Base-by-base conservation (phyloP, 2,113 vertebrate species). In the Pungitius pungitius region DNA sequence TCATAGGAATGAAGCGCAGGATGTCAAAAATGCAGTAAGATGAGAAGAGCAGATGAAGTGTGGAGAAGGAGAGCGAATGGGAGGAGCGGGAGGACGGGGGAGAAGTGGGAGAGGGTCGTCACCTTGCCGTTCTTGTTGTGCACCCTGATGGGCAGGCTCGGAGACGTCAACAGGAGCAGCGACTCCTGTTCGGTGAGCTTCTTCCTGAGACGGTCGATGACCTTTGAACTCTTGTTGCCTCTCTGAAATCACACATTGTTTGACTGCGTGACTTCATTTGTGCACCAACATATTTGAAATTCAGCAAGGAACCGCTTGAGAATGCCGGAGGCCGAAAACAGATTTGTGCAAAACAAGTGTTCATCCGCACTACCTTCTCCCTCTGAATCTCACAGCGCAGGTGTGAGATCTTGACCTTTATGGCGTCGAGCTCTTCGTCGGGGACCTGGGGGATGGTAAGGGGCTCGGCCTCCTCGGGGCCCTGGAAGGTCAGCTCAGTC, bases 351-450 rank as follows among this genome's bases (percentile, higher is more conserved):
- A 17, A 43, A 43, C 22, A 9, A 9, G 45, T 26, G 24, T 14
- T 11, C 4, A 10, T 57, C 20, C 8, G 24, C 2, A 4, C 26
- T 89, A 99, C 98, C 95, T 97, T 99, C 85, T 99, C 98, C 70
- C 96, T 94, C 87, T 98, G 97, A 74, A 99, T 95, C 77, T 99
- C 98, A 1, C 93, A 97, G 92, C 97, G 97, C 60, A 99, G 95
- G 85, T 99, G 97, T 24, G 98, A 99, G 91, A 99, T 99, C 93
- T 99, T 99, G 73, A 97, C 95, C 92, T 99, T 99, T 92, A 99
- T 94, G 78, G 95, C 92, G 2, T 99, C 98, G 15, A 99, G 93
- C 69, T 99, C 98, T 84, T 99, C 97, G 0, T 99, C 98, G 0
- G 95, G 94, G 75, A 96, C 96, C 88, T 98, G 94, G 0, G 97